A percentile compares a stretch with the other conserved stretches of the same genome.
Conservation (phyloP, 2,797 vertebrate species). For the Alcedo quadribrachys region DNA sequence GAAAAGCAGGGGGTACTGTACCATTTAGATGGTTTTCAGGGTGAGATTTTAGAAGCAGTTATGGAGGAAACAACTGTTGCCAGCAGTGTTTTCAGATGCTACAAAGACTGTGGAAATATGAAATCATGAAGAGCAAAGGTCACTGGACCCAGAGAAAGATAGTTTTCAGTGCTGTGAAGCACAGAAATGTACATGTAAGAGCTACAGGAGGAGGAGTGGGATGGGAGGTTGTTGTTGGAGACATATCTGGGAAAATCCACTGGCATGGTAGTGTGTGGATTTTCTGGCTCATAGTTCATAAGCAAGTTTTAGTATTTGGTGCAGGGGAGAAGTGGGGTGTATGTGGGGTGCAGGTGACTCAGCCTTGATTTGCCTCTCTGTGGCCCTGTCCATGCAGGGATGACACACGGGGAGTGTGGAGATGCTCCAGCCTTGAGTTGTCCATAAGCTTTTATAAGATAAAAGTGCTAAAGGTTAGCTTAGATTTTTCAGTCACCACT, state of each 20-base stretch:
- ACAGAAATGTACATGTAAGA: neutral
- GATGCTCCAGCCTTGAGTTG: too few relatives aligned
- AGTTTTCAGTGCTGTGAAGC: neutral
- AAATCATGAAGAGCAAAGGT: neutral
- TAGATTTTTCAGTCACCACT: too few relatives aligned
- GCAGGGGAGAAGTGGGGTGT: too few relatives aligned
- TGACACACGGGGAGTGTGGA: too few relatives aligned
- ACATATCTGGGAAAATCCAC: accelerated
- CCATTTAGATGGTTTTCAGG: neutral
- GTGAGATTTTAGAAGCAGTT: neutral
- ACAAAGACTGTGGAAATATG: neutral
- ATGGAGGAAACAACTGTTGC: neutral
- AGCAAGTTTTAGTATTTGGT: too few relatives aligned
- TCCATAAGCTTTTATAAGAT: too few relatives aligned
- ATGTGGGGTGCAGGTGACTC: too few relatives aligned
- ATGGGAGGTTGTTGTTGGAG: neutral
- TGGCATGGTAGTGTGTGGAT: accelerated
- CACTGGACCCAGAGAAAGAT: neutral
- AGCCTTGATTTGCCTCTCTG: too few relatives aligned
- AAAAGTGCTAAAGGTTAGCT: too few relatives aligned
- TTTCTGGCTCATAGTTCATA: too few relatives aligned
- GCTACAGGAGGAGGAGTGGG: neutral
- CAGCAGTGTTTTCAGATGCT: neutral
- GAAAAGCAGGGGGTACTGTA: neutral
- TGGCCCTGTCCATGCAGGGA: too few relatives aligned